Evolutionary conservation across 2,888 invertebrate species (phyloP), one percentile per base, ranked within the genome.

Genomic region (Geotrupes spiniger): DNA sequence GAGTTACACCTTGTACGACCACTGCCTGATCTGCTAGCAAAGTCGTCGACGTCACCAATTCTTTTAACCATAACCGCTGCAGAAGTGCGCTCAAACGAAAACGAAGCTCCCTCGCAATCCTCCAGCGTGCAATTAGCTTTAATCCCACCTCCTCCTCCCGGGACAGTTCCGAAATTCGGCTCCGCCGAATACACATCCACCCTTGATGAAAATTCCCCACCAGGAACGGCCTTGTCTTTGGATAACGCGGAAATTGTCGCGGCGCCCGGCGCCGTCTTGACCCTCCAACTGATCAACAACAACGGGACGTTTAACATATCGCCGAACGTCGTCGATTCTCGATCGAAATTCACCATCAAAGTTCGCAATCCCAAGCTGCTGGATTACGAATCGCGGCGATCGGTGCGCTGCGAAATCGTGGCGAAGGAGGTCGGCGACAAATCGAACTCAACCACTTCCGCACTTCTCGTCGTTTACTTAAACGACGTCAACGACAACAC

Each of bases 401-500:
- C 84, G 53, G 83, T 93, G 15, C 75, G 81, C 52, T 79, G 78
- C 31, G 73, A 87, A 82, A 84, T 89, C 62, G 73, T 88, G 47
- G 92, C 92, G 9, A 85, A 86, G 75, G 91, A 92, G 70, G 76
- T 92, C 27, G 87, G 86, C 29, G 52, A 54, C 4, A 80, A 82
- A 16, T 84, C 85, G 37, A 89, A 89, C 69, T 75, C 87, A 39
- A 84, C 89, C 42, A 81, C 83, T 2, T 79, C 79, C 40, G 87
- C 88, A 4, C 85, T 85, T 53, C 84, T 92, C 0, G 85, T 85
- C 1, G 87, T 93, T 8, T 84, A 87, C 62, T 74, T 96, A 16
- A 83, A 86, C 54, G 94, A 96, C 65, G 78, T 87, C 5, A 95
- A 96, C 65, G 95, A 96, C 68, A 92, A 93, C 70, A 78, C 86